These are phyloP conservation scores for Bombus confusus DNA, from an alignment of 1,140 invertebrate genomes.

Conservation along the genomic window DNA sequence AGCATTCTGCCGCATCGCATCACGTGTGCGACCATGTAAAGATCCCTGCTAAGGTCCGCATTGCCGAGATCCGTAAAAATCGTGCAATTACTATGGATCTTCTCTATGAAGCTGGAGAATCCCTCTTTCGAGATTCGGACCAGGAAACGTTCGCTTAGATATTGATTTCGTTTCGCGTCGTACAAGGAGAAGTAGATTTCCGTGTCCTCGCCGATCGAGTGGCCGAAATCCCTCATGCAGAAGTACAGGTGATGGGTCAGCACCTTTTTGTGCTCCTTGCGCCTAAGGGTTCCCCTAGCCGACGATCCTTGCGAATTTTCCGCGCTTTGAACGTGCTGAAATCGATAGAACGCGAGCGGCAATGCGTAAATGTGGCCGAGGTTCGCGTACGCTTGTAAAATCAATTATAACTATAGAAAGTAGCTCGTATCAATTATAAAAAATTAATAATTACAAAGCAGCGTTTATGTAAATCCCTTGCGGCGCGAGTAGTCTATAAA, in stretches of 20 bases:
- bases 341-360: background rate
- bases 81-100: conserved; percentile 93
- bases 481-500: too few relatives aligned
- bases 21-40: conserved; percentile 94
- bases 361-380: background rate
- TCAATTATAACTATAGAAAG: too few relatives aligned
- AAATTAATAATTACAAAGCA: too few relatives aligned
- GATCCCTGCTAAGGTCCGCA: conserved; percentile 90
- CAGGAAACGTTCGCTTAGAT: conserved; percentile 93
- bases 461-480: too few relatives aligned
- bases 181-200: conserved; percentile 95
- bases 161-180: conserved; percentile 88
- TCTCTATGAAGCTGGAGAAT: conserved; percentile 94
- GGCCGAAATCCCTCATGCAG: conserved; percentile 94
- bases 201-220: conserved; percentile 92
- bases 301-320: conserved; percentile 90
- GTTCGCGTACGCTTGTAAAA: background rate
- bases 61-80: conserved; percentile 93
- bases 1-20: conserved; percentile 94
- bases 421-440: too few relatives aligned
- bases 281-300: conserved; percentile 88
- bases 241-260: conserved; percentile 93
- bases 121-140: conserved; percentile 94
- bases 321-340: conserved; percentile 89
- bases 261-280: conserved; percentile 87